phyloP scores from a whole-genome alignment of 2,888 invertebrate genomes.

The Apamea sordens region DNA sequence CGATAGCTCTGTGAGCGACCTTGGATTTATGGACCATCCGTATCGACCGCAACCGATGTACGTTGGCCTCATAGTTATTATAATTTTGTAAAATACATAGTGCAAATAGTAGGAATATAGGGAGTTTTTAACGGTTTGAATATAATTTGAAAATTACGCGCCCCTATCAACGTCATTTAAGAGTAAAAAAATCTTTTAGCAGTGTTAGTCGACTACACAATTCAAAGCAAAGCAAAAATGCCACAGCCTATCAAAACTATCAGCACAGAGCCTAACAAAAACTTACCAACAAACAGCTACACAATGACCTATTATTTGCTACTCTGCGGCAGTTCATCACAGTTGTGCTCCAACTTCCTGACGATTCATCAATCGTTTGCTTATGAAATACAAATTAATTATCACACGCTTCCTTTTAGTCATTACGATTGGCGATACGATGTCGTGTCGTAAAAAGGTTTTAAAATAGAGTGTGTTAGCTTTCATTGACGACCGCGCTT shows the following conservation, averaged over 20 bases:
- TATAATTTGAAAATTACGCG: no score
- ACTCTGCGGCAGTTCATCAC: constrained; percentile 48
- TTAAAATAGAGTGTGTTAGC: background rate
- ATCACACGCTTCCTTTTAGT: constrained; percentile 57
- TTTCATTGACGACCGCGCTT: no score
- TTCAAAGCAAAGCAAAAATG: background rate
- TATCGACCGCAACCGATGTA: no score
- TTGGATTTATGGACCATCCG: no score
- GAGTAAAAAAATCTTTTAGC: no score
- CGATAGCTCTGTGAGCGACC: no score
- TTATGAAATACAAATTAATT: constrained; percentile 79
- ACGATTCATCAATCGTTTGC: constrained; percentile 72
- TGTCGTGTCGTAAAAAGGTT: background rate
- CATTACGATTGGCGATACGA: background rate
- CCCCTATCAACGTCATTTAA: no score
- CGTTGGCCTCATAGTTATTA: no score
- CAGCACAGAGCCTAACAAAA: background rate
- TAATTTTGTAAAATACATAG: no score
- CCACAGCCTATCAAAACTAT: background rate
- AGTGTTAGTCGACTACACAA: no score
- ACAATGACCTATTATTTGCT: constrained; percentile 3
- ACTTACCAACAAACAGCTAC: constrained; percentile 18
- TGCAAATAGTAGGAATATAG: no score
- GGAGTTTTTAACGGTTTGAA: no score
- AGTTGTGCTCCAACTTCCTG: constrained; percentile 50